Conservation (phyloP, 2,797 vertebrate species). For the Paratrypauchen microcephalus region DNA sequence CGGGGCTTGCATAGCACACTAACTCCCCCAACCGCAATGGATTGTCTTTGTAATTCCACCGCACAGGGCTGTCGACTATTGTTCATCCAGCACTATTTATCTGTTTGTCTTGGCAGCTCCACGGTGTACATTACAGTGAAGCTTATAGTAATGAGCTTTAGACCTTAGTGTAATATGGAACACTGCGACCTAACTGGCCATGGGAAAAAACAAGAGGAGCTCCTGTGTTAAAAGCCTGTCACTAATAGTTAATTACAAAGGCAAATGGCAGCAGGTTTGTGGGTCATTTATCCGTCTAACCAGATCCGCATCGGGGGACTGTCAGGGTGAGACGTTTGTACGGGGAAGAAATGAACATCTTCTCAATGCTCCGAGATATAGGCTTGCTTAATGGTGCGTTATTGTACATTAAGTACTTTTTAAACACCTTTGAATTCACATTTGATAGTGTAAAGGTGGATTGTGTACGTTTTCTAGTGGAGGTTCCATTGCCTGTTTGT, state of each 20-base stretch:
- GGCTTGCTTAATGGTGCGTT: background rate
- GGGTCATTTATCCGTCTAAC: conserved; percentile 54
- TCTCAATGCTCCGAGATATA: background rate
- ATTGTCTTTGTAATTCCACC: too few relatives aligned
- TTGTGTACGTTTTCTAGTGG: too few relatives aligned
- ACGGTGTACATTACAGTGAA: conserved; percentile 24
- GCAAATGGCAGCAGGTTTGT: conserved; percentile 46
- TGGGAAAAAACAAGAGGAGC: conserved; percentile 26
- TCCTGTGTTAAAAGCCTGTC: conserved; percentile 34
- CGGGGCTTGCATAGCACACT: background rate
- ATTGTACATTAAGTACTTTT: background rate
- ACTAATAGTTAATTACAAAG: conserved; percentile 55
- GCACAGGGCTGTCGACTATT: conserved; percentile 17
- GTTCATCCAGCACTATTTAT: conserved; percentile 22
- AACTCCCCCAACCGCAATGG: background rate
- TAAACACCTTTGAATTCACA: background rate
- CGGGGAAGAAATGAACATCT: background rate
- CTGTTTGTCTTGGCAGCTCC: conserved; percentile 42
- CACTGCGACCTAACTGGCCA: conserved; percentile 4
- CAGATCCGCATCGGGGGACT: conserved; percentile 27
- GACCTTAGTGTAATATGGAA: conserved; percentile 12
- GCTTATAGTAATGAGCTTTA: conserved; percentile 41
- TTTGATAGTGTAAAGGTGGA: too few relatives aligned
- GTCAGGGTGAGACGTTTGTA: conserved; percentile 19
- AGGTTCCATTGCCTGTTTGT: too few relatives aligned